Conservation (phyloP, 1,140 invertebrate genomes). For the Helicoverpa armigera region DNA sequence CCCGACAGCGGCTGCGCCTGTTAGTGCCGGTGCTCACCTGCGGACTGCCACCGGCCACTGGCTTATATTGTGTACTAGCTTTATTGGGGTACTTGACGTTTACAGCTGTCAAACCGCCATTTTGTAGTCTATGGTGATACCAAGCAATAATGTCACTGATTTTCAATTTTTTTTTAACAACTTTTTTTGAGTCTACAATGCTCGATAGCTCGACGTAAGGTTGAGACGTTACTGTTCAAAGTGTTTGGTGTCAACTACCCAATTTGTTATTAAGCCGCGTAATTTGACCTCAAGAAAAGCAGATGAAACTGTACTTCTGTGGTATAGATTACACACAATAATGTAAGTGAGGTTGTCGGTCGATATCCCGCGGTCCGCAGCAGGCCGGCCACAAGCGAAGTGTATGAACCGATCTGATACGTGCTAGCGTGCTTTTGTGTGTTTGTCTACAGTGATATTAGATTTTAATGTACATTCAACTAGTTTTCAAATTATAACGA, state of each 20-base stretch:
- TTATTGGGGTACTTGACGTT: no score
- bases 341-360: neutral
- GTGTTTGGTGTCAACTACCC: no score
- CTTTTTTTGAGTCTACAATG: no score
- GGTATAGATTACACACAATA: neutral
- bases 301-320: neutral
- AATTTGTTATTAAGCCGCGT: no score
- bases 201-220: no score
- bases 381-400: conserved; percentile 11
- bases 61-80: no score
- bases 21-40: conserved; percentile 79
- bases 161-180: no score
- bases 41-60: no score
- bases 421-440: conserved; percentile 70
- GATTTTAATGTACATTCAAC: conserved; percentile 59
- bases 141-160: no score
- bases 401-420: conserved; percentile 54
- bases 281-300: neutral
- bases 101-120: no score
- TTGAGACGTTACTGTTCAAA: no score
- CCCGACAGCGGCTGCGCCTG: conserved; percentile 97
- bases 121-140: no score
- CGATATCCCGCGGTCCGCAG: neutral
- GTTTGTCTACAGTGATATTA: conserved; percentile 71
- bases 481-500: conserved; percentile 45